These are phyloP conservation scores for Leguminivora glycinivorella DNA, from an alignment of 1,140 invertebrate species.

Conservation along the genomic window DNA sequence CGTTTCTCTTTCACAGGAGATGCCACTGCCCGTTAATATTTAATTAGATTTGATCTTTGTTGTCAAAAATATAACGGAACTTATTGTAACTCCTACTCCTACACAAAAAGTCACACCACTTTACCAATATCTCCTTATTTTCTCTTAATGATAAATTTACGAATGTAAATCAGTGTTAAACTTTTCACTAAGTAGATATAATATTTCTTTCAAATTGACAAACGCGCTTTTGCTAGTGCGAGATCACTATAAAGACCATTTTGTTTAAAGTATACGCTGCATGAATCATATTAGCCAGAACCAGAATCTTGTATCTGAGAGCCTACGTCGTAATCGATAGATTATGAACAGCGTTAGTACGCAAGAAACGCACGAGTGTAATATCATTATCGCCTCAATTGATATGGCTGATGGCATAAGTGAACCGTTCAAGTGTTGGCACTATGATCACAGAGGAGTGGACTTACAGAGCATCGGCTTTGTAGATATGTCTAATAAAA, in stretches of 20 bases:
- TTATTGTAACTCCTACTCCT: too few species aligned
- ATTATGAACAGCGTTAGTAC: not conserved
- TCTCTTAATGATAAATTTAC: too few species aligned
- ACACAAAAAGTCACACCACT: too few species aligned
- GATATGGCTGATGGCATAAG: not conserved
- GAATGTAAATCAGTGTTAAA: too few species aligned
- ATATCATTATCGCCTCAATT: conserved; percentile 13
- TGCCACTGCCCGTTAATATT: not conserved
- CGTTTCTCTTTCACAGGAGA: not conserved
- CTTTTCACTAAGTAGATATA: too few species aligned
- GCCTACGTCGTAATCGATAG: not conserved
- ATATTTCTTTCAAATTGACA: too few species aligned
- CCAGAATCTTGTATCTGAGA: not conserved
- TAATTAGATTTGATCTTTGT: not conserved
- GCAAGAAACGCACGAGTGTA: conserved; percentile 12
- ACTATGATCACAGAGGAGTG: not conserved
- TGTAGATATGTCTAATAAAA: not conserved
- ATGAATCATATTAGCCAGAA: too few species aligned
- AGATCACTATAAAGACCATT: not conserved
- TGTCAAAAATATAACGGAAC: not conserved
- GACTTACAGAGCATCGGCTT: not conserved
- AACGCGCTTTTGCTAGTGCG: too few species aligned
- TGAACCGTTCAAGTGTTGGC: not conserved
- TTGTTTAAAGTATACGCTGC: not conserved
- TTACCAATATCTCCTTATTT: too few species aligned